A percentile compares a stretch with the other conserved stretches of the same genome.
Conservation (phyloP, 2,113 vertebrate species). For the Brachypodius melanocephalos region DNA sequence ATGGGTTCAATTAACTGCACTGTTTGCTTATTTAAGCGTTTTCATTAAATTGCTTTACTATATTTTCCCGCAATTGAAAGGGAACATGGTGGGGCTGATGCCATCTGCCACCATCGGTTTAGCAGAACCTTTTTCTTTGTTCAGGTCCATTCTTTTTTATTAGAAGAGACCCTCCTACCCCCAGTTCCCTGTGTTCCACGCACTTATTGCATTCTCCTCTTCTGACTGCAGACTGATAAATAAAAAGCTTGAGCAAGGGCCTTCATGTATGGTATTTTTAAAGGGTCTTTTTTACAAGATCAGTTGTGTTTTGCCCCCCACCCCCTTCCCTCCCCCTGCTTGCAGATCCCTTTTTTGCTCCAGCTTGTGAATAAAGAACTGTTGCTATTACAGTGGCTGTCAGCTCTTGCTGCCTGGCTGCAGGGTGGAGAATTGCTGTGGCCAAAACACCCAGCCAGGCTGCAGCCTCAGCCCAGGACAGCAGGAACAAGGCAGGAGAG, state of each 20-base stretch:
- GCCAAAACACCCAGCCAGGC: not conserved
- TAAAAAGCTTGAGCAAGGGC: not conserved
- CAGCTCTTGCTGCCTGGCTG: not conserved
- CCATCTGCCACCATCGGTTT: constrained; percentile 60
- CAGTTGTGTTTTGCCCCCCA: not conserved
- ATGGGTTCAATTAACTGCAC: constrained; percentile 71
- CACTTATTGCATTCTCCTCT: not conserved
- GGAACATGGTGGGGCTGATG: constrained; percentile 58
- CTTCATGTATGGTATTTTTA: not conserved
- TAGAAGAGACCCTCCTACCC: constrained; percentile 1
- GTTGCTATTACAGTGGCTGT: not conserved
- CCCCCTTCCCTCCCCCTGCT: not conserved
- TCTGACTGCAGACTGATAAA: constrained; percentile 18
- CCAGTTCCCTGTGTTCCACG: not conserved
- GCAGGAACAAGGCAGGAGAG: not conserved
- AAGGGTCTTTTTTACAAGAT: constrained; percentile 49
- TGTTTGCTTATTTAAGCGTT: constrained; percentile 73
- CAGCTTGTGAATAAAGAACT: constrained; percentile 7
- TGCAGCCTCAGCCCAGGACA: not conserved
- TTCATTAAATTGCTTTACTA: constrained; percentile 74
- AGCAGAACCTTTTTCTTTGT: constrained; percentile 55
- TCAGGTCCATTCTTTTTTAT: constrained; percentile 29
- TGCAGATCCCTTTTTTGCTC: constrained; percentile 4
- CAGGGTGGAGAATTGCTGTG: not conserved
- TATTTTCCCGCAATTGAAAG: constrained; percentile 66